Base-by-base conservation (phyloP, 1,140 invertebrate species). In the Musca vetustissima region DNA sequence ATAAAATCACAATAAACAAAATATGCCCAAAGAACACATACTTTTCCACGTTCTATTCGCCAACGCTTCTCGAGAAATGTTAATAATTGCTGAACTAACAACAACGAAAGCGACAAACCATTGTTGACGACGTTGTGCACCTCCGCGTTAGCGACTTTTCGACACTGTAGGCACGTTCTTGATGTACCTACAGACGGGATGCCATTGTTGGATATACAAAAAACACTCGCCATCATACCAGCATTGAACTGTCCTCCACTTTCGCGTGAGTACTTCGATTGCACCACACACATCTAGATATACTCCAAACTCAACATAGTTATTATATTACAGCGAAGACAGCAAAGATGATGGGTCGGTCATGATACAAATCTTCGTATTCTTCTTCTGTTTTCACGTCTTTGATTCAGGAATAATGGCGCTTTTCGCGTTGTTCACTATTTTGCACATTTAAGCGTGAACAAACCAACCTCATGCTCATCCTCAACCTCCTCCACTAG, bases 311-410 rank as follows among this genome's bases (percentile, higher is more conserved):
- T 43, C 36, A 61, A 36, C 57, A 61, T 36, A 61, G 57, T 43
- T 61, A 61, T 61, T 61, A 32, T 61, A 61, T 36, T 61, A 19
- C 28, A 61, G 57, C n/a, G 57, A 61, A 43, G 57, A 61, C 57
- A 19, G 28, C 28, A 36, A 36, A 61, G 57, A 61, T 61, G 57
- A 43, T 36, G 57, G 57, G 57, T 61, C 28, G 57, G 28, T 61
- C 57, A 36, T 61, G 57, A 61, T 36, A 61, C 57, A 61, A 61
- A 61, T 36, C 57, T 61, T 61, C 19, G 11, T 57, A 24, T 25
- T 32, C 15, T 59, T 59, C 55, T 59, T 28, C 55, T 59, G 3
- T 57, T 57, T 28, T 28, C 22, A 28, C 25, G 4, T 32, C 17
- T 19, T 61, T 61, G 36, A 43, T 43, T 43, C 36, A 43, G 11